Base-by-base conservation (phyloP, 1,140 invertebrate genomes). In the Caenorhabditis inopinata region DNA sequence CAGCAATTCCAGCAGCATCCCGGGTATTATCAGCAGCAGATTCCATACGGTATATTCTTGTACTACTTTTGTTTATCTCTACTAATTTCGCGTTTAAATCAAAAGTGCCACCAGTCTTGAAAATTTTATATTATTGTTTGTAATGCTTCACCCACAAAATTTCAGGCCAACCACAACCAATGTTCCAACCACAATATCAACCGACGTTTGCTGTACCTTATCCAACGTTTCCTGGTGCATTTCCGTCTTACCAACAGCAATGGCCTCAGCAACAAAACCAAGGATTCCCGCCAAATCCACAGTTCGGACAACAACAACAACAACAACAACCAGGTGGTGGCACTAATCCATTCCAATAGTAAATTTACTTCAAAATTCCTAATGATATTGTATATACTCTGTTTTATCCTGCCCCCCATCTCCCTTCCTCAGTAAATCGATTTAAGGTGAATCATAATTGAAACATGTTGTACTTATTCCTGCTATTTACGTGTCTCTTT, bases 111-210 rank as follows among this genome's bases (percentile, higher is more conserved):
- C n/a, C n/a, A n/a, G n/a, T n/a, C n/a, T n/a, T n/a, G n/a, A n/a
- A n/a, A n/a, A n/a, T n/a, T n/a, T n/a, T n/a, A n/a, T n/a, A n/a
- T n/a, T n/a, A n/a, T n/a, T n/a, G n/a, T n/a, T n/a, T n/a, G n/a
- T 46, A 6, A 11, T 5, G 32, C 25, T 18, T 16, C 6, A 73
- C 14, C 23, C 14, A n/a, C n/a, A 38, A 14, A 77, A 77, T 51
- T 49, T 35, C 73, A 80, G 79, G 79, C 3, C 82, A 83, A 76
- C 82, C 75, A 21, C 82, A 83, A 35, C 83, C 83, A 25, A 79
- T 78, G 49, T 80, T 73, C 68, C 82, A 83, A 53, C 80, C 80
- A 2, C 68, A 81, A 21, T 81, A 77, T 27, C 58, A 77, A 25
- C 80, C 80, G n/a, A 76, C 49, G 5, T 51, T 77, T 16, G 80